Percentiles rank a stretch among this genome's conserved stretches.
phyloP scores from a whole-genome alignment of 1,140 invertebrate species.

The Drosophila auraria region DNA sequence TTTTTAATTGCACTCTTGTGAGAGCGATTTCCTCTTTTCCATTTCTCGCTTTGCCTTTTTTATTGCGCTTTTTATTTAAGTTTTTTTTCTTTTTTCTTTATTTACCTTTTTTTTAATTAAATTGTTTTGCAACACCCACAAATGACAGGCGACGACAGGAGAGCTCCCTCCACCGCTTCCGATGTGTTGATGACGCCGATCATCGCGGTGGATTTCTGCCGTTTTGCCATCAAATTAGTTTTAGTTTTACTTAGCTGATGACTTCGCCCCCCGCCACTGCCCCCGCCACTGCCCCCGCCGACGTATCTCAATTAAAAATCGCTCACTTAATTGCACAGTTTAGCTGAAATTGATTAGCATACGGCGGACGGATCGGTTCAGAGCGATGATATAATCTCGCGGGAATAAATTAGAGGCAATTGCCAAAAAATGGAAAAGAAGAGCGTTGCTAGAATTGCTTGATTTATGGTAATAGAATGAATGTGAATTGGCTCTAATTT shows the following conservation, averaged over 20 bases:
- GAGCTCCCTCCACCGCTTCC: not conserved
- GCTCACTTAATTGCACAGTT: conserved; percentile 47
- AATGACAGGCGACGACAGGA: conserved; percentile 38
- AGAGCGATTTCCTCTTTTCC: conserved; percentile 17
- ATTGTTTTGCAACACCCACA: conserved; percentile 49
- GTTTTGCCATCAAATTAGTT: conserved; percentile 30
- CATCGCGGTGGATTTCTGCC: conserved; percentile 12
- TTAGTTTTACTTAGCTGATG: conserved; percentile 41
- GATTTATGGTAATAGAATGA: conserved; percentile 41
- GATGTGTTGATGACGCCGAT: conserved; percentile 11
- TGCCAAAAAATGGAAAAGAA: conserved; percentile 11
- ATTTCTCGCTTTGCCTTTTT: not conserved
- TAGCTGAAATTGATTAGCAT: conserved; percentile 52
- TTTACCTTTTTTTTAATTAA: conserved; percentile 64
- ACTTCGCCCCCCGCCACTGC: not conserved
- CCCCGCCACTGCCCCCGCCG: not conserved
- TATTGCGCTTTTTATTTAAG: no score
- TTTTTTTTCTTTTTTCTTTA: conserved; percentile 25
- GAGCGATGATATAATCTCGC: conserved; percentile 44
- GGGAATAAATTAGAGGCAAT: conserved; percentile 21
- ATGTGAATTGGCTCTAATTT: conserved; percentile 3
- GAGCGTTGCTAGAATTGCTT: conserved; percentile 12
- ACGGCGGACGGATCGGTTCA: not conserved
- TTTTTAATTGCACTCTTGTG: conserved; percentile 71
- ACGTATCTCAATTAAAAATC: conserved; percentile 45